A percentile compares a stretch with the other conserved stretches of the same genome.
Conservation (phyloP, 1,140 invertebrate species). For the Steinernema feltiae region DNA sequence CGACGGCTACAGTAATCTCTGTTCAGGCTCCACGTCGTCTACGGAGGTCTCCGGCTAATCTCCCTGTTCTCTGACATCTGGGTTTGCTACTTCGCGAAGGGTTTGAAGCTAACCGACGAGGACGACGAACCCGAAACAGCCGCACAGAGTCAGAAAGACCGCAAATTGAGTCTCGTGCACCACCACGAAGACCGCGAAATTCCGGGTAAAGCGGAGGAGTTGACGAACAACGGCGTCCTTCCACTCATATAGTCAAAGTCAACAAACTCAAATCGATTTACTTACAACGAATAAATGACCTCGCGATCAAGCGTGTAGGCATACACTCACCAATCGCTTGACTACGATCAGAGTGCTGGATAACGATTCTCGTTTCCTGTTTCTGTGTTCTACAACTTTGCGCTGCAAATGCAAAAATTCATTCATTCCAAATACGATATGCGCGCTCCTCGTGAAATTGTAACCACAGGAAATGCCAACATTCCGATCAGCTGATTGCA, state of each 20-base stretch:
- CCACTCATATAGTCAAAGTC: background rate
- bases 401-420: no score
- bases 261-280: background rate
- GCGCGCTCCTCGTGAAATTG: no score
- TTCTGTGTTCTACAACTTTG: no score
- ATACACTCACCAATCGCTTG: no score
- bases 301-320: no score
- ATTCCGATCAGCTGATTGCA: no score
- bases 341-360: no score
- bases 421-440: no score
- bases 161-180: background rate
- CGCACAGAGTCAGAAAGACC: background rate
- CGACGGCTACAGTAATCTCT: background rate
- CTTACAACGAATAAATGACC: conserved; percentile 1
- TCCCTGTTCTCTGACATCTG: conserved; percentile 50
- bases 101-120: conserved; percentile 47
- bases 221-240: background rate
- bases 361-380: no score
- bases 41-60: conserved; percentile 48
- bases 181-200: background rate
- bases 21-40: conserved; percentile 47
- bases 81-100: conserved; percentile 51
- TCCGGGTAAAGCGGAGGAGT: background rate
- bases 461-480: no score
- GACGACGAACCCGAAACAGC: background rate